Percentiles rank a stretch among this genome's conserved stretches.
Conservation (phyloP, 1,140 invertebrate genomes). For the Cyphomyrmex costatus region DNA sequence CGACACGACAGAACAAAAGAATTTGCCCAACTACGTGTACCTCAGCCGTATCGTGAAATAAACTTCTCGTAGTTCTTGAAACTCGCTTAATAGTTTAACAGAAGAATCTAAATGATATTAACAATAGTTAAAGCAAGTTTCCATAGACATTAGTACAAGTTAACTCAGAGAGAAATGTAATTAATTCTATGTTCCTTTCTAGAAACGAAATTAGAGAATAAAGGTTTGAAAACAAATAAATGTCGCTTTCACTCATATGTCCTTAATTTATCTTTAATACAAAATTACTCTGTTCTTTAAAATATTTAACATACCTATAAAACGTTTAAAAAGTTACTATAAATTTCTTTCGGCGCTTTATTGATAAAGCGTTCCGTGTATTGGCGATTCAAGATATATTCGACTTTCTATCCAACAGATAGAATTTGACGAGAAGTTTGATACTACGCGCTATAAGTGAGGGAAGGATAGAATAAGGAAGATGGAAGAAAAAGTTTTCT, state of each 20-base stretch:
- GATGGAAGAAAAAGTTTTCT: slow-evolving; percentile 22
- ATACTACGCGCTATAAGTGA: not conserved
- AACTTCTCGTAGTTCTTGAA: not conserved
- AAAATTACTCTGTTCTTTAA: too few species aligned
- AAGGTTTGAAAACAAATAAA: not conserved
- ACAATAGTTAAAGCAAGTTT: slow-evolving; percentile 14
- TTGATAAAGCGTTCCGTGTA: slow-evolving; percentile 10
- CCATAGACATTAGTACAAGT: not conserved
- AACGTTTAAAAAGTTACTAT: not conserved
- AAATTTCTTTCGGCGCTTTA: not conserved
- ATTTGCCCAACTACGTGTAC: slow-evolving; percentile 13
- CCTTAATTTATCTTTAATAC: not conserved
- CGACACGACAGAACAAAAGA: slow-evolving; percentile 50
- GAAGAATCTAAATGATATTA: slow-evolving; percentile 17
- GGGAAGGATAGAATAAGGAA: not conserved
- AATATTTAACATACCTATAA: not conserved
- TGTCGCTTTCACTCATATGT: not conserved
- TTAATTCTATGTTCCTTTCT: not conserved
- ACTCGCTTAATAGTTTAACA: slow-evolving; percentile 9
- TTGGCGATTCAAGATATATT: slow-evolving; percentile 6
- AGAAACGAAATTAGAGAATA: slow-evolving; percentile 5
- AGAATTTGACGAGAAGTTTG: slow-evolving; percentile 55
- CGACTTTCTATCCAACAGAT: slow-evolving; percentile 28
- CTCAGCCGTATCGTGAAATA: slow-evolving; percentile 5
- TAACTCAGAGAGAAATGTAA: not conserved